Evolutionary conservation across 2,113 vertebrate genomes (phyloP).

Genomic region (Macheiramphus alcinus): DNA sequence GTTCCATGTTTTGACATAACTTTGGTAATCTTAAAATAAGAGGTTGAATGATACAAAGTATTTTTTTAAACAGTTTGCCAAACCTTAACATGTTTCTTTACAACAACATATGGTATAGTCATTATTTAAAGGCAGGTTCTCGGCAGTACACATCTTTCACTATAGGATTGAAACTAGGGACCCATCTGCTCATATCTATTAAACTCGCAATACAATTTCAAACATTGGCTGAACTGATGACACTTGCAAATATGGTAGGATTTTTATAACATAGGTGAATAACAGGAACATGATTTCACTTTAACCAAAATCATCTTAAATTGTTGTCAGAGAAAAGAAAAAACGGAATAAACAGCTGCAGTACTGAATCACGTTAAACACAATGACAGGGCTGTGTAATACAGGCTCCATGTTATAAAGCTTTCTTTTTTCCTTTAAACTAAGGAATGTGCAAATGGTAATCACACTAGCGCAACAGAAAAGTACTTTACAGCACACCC

Average conservation of each 20-base stretch:
- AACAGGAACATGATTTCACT: slow-evolving; percentile 24
- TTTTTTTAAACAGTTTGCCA: slow-evolving; percentile 21
- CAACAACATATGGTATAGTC: slow-evolving; percentile 56
- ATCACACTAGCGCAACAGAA: slow-evolving; percentile 5
- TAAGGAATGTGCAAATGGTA: slow-evolving; percentile 27
- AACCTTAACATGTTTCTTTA: slow-evolving; percentile 6
- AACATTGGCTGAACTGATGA: slow-evolving; percentile 39
- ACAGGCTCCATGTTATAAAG: slow-evolving; percentile 28
- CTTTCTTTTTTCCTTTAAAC: slow-evolving; percentile 48
- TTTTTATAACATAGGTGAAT: slow-evolving; percentile 27
- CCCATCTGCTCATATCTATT: slow-evolving; percentile 63
- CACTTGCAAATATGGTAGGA: neutral
- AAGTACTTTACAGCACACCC: slow-evolving; percentile 20
- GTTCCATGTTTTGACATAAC: neutral
- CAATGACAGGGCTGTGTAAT: slow-evolving; percentile 15
- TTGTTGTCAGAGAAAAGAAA: slow-evolving; percentile 19
- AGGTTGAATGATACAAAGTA: neutral
- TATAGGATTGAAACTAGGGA: neutral
- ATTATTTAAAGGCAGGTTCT: slow-evolving; percentile 47
- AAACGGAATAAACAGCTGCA: slow-evolving; percentile 53
- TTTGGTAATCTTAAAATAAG: neutral
- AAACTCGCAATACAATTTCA: slow-evolving; percentile 1
- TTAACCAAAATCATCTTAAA: slow-evolving; percentile 37
- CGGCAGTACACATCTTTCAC: slow-evolving; percentile 50
- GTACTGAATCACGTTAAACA: slow-evolving; percentile 31